These are phyloP conservation scores for Drosophila stalkeri DNA, from an alignment of 2,888 invertebrate genomes.

Conservation along the genomic window DNA sequence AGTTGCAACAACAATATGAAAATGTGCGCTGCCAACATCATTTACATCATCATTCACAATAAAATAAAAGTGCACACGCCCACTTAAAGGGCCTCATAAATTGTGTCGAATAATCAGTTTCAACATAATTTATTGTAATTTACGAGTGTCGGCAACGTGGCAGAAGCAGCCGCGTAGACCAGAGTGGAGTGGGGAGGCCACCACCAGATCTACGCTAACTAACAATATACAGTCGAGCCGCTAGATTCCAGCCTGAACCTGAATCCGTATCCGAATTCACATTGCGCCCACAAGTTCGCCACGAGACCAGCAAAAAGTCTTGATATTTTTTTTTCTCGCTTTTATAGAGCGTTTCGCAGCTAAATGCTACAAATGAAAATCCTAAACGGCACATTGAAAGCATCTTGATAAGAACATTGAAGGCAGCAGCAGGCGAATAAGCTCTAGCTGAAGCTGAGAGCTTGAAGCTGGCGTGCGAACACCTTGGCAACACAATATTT, in stretches of 20 bases:
- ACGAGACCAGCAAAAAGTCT: slow-evolving; percentile 23
- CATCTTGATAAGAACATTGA: slow-evolving; percentile 73
- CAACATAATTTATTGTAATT: slow-evolving; percentile 81
- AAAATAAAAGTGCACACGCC: slow-evolving; percentile 81
- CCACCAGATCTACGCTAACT: slow-evolving; percentile 45
- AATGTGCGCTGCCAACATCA: slow-evolving; percentile 72
- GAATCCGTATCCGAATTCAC: slow-evolving; percentile 56
- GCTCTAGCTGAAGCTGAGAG: slow-evolving; percentile 29
- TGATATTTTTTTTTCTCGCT: slow-evolving; percentile 23
- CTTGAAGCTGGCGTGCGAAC: slow-evolving; percentile 72
- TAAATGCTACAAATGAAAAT: slow-evolving; percentile 81
- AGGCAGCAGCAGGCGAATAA: slow-evolving; percentile 39
- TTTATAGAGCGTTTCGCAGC: slow-evolving; percentile 68
- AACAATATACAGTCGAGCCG: slow-evolving; percentile 45
- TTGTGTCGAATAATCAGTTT: slow-evolving; percentile 80
- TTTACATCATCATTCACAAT: slow-evolving; percentile 81
- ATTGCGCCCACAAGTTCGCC: slow-evolving; percentile 63
- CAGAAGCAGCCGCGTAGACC: slow-evolving; percentile 47
- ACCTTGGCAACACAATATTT: slow-evolving; percentile 73
- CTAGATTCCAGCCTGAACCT: slow-evolving; percentile 44
- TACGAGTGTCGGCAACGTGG: slow-evolving; percentile 75
- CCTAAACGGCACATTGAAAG: slow-evolving; percentile 81
- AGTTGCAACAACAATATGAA: slow-evolving; percentile 47
- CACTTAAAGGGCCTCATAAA: slow-evolving; percentile 80
- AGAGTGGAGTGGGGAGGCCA: slow-evolving; percentile 22